A percentile compares a stretch with the other conserved stretches of the same genome.
These are phyloP conservation scores for Neocrepidodera transversa DNA, from an alignment of 2,888 invertebrate species.

Conservation along the genomic window DNA sequence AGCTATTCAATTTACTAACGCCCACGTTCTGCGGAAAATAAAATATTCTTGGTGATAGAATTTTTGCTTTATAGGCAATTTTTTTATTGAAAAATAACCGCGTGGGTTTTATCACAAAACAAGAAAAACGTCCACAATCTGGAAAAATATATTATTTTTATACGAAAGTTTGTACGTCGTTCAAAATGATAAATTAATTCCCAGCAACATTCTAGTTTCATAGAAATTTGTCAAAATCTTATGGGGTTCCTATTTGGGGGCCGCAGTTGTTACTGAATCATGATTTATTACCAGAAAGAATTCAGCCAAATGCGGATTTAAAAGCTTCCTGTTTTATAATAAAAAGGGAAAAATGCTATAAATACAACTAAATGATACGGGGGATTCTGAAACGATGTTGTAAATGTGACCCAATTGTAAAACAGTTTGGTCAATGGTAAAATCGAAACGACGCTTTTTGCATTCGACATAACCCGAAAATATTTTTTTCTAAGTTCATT, in stretches of 20 bases:
- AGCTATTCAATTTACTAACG: too few species aligned
- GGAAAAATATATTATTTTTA: constrained; percentile 21
- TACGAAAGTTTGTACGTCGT: constrained; percentile 9
- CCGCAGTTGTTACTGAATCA: constrained; percentile 24
- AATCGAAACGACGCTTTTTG: too few species aligned
- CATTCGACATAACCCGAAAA: too few species aligned
- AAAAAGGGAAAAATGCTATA: constrained; percentile 31
- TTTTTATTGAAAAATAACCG: too few species aligned
- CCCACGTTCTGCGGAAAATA: too few species aligned
- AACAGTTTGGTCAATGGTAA: too few species aligned
- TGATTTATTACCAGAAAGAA: constrained; percentile 35
- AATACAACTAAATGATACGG: constrained; percentile 17
- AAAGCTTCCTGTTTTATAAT: constrained; percentile 33
- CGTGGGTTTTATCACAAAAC: too few species aligned
- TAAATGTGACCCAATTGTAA: not conserved
- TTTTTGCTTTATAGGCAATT: too few species aligned
- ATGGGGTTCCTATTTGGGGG: constrained; percentile 14
- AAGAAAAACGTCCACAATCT: constrained; percentile 3
- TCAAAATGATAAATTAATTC: constrained; percentile 27
- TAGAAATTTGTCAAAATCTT: constrained; percentile 34
- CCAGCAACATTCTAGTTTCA: constrained; percentile 25
- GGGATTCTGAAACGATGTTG: not conserved
- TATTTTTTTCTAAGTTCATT: too few species aligned
- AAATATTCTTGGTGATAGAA: too few species aligned
- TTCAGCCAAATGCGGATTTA: constrained; percentile 34